A percentile compares a stretch with the other conserved stretches of the same genome.
phyloP scores from a whole-genome alignment of 1,140 invertebrate genomes.

The Papilio polyxenes region DNA sequence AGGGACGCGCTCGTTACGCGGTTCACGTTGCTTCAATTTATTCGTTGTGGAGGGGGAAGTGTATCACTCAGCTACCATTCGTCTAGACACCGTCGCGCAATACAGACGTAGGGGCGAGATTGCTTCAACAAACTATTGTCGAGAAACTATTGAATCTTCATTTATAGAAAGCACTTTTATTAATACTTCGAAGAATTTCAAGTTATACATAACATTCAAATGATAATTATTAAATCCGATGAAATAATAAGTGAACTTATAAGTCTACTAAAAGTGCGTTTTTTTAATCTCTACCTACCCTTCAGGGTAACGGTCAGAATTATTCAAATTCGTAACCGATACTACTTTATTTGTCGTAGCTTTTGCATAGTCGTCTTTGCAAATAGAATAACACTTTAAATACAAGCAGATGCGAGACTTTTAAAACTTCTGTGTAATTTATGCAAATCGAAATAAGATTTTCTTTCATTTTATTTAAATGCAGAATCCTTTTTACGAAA shows the following conservation, averaged over 20 bases:
- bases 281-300: no score
- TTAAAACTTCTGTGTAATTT: neutral
- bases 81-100: constrained; percentile 2
- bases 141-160: constrained; percentile 18
- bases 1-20: constrained; percentile 43
- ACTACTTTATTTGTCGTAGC: no score
- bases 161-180: neutral
- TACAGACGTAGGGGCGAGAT: constrained; percentile 12
- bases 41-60: constrained; percentile 32
- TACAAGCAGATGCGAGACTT: neutral
- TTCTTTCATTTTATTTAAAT: neutral
- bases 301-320: no score
- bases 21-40: constrained; percentile 36
- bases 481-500: constrained; percentile 5
- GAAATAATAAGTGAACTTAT: no score
- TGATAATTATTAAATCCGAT: no score
- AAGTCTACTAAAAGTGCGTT: no score
- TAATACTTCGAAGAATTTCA: neutral
- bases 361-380: no score
- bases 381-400: no score
- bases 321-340: no score
- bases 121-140: neutral
- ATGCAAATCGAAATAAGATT: neutral
- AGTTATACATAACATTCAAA: no score
- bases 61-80: constrained; percentile 48